Evolutionary conservation across 2,113 vertebrate species (phyloP).

Genomic region (Oreotrochilus melanogaster): DNA sequence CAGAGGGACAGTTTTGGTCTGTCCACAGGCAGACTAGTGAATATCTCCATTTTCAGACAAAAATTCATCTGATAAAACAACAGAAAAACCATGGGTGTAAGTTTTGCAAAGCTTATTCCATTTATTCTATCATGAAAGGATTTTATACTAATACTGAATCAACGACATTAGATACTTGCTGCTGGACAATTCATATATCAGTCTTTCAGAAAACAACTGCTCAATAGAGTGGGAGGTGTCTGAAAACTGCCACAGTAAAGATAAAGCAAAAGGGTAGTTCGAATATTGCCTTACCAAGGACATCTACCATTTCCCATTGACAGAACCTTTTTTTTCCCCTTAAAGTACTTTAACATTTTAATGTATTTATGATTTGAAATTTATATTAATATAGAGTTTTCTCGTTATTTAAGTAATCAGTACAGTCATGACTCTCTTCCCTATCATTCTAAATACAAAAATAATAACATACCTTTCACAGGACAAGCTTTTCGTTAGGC

Average conservation of each 20-base stretch:
- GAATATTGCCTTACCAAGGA: background rate
- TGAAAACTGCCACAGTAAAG: background rate
- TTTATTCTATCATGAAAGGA: background rate
- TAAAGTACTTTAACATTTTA: background rate
- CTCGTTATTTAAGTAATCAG: background rate
- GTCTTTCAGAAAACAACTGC: background rate
- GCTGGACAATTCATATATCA: background rate
- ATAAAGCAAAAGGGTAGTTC: background rate
- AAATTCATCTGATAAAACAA: rapidly evolving
- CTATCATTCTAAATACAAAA: background rate
- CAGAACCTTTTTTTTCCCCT: background rate
- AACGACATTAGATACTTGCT: background rate
- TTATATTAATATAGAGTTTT: background rate
- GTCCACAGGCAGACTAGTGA: background rate
- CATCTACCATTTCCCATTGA: background rate
- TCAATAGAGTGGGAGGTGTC: background rate
- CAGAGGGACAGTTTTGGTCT: background rate
- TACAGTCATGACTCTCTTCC: background rate
- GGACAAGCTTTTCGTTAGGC: background rate
- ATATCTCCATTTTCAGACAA: background rate
- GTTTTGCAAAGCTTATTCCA: background rate
- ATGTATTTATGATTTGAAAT: background rate
- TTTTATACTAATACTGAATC: background rate
- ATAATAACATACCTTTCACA: background rate
- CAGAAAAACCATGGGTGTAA: background rate